Conservation (phyloP, 2,888 invertebrate species). For the Amiota mariae region DNA sequence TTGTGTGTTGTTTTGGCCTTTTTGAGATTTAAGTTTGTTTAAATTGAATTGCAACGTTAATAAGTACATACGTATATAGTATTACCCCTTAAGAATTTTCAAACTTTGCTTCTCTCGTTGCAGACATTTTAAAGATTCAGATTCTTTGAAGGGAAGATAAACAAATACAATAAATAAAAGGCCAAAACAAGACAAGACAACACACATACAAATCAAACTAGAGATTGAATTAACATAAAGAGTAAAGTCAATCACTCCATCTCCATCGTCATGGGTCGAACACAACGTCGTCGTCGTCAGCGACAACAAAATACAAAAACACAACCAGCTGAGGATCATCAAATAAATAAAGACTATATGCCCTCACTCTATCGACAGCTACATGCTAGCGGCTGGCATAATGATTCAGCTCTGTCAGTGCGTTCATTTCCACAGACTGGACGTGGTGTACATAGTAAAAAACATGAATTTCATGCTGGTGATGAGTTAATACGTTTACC, state of each 20-base stretch:
- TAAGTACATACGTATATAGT: constrained; percentile 12
- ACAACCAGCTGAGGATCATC: neutral
- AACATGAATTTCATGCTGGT: constrained; percentile 74
- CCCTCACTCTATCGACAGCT: constrained; percentile 57
- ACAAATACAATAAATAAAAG: constrained; percentile 35
- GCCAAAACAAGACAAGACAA: constrained; percentile 59
- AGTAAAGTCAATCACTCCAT: neutral
- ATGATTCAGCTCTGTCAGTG: constrained; percentile 76
- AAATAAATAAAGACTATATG: constrained; percentile 34
- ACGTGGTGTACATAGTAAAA: constrained; percentile 81
- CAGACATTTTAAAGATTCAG: constrained; percentile 53
- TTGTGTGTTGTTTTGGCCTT: constrained; percentile 67
- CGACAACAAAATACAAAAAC: constrained; percentile 32
- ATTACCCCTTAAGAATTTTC: constrained; percentile 15
- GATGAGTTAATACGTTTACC: constrained; percentile 79
- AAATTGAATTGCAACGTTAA: constrained; percentile 20
- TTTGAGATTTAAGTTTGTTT: constrained; percentile 19
- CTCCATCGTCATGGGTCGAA: constrained; percentile 63
- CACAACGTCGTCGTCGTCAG: constrained; percentile 55
- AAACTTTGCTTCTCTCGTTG: constrained; percentile 64
- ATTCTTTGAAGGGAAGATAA: constrained; percentile 28
- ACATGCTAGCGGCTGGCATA: constrained; percentile 75
- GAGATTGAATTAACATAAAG: constrained; percentile 6
- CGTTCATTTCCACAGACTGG: constrained; percentile 80
- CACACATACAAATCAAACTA: constrained; percentile 34